Conservation (phyloP, 2,888 invertebrate species). For the Lasioglossum vierecki region DNA sequence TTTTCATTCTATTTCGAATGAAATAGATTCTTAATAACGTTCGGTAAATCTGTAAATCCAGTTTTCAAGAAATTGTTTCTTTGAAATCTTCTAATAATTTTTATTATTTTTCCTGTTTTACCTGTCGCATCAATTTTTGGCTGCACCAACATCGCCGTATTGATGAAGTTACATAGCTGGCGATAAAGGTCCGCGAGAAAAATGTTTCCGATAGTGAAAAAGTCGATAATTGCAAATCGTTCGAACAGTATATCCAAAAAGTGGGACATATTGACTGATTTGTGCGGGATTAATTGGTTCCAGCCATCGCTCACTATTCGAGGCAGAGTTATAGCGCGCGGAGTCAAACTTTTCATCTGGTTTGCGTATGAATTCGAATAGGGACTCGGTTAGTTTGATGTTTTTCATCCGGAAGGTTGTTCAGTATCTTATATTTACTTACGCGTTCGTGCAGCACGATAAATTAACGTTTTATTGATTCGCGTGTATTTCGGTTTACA, state of each 20-base stretch:
- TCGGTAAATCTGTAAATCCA: background rate
- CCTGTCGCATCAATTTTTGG: background rate
- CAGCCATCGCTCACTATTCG: background rate
- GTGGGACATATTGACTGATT: slow-evolving; percentile 2
- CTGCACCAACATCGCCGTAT: background rate
- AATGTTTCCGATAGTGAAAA: background rate
- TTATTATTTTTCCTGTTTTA: background rate
- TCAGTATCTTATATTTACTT: background rate
- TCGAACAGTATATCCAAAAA: background rate
- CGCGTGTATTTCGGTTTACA: background rate
- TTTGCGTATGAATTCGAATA: background rate
- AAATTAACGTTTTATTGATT: background rate
- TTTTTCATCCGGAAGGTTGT: background rate
- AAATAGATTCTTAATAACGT: background rate
- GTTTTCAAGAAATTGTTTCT: background rate
- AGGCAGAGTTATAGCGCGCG: background rate
- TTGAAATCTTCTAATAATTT: background rate
- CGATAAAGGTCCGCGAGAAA: background rate
- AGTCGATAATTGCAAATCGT: slow-evolving; percentile 8
- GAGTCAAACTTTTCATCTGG: background rate
- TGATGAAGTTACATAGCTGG: background rate
- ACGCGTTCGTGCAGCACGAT: background rate
- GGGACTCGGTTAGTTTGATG: background rate
- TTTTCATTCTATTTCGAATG: background rate
- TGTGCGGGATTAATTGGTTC: background rate